Evolutionary conservation across 2,888 invertebrate genomes (phyloP), one percentile per base, ranked within the genome.

Genomic region (Caenorhabditis becei): DNA sequence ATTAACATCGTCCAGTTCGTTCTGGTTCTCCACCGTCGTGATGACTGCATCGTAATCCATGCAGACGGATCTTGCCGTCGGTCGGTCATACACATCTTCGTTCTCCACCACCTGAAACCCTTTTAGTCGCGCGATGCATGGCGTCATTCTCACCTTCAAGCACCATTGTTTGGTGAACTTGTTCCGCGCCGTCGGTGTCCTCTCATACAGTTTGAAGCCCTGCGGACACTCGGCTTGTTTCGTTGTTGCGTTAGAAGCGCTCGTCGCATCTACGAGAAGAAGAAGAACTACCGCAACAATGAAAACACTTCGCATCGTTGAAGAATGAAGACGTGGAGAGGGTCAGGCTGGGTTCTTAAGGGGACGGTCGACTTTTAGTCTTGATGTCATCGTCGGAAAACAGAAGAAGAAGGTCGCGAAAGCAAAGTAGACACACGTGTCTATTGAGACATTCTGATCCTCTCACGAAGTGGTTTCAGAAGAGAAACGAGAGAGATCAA

Each of bases 11-110:
- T 65, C 65, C 26, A 65, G 44, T 11, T 74, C 74, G 11, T 74
- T 24, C 47, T 74, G 51, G 26, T 65, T 74, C 20, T 65, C 74
- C 35, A 74, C 74, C n/a, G 18, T 74, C 8, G 65, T 66, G 53
- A 74, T 74, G 41, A 74, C 74, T 10, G 74, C 74, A 10, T 74
- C 74, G 37, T 74, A 74, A 16, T 74, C 74, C 28, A 65, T 23
- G 16, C 74, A 74, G 24, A 74, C 74, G 10, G 74, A 65, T 59
- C 74, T 37, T 2, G 74, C 74, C 10, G 41, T 66, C 16, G 74
- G 59, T 10, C 74, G 58, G 49, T 74, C 74, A 24, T 74, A 74
- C 44, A 74, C 74, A 10, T 59, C 74, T 8, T 66, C 66, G 44
- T 74, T 58, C 18, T 74, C 74, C 1, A 74, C 65, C 18, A 74